Base-by-base conservation (phyloP, 1,140 invertebrate genomes). In the Pseudomyrmex sp. region DNA sequence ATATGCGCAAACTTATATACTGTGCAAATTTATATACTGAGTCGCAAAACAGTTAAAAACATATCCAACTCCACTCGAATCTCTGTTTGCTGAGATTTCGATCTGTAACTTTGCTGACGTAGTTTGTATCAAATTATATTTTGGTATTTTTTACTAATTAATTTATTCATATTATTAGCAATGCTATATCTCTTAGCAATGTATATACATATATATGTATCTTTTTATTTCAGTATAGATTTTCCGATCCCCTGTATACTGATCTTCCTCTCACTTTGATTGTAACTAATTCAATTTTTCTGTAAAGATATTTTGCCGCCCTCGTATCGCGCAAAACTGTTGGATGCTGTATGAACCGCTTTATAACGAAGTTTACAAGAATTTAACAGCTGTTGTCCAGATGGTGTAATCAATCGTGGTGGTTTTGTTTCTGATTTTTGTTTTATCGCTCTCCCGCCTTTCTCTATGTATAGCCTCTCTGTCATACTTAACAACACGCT, bases 341-440 rank as follows among this genome's bases (percentile, higher is more conserved):
- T 80, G 54, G 66, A 72, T 26, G 66, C 15, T 80, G 76, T 50
- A 80, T 23, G 54, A 80, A 50, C 7, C 76, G 66, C 76, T 80
- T 59, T 48, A 80, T 54, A 54, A 79, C 65, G 26, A 52, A 12
- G 10, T 52, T 48, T 46, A 23, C 8, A 70, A 12, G 44, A 26
- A 48, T 68, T 69, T 58, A 50, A 80, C 54, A 80, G 54, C 23
- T 80, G 54, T 59, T 79, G 35, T 70, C 59, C 20, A 18, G 54
- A 70, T 59, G 20, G 10, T 50, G 12, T 59, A 48, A 48, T 79
- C 76, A 15, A 58, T 69, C 52, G 35, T 68, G 18, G 54, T 58
- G 35, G 50, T 58, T 79, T 35, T 2, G 13, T 62, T 50, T 77
- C 35, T 0, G 35, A 35, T 35, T 0, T 35, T 15, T 8, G 26